These are phyloP conservation scores for Oreochromis tanganicae DNA, from an alignment of 2,113 vertebrate species.

Conservation along the genomic window DNA sequence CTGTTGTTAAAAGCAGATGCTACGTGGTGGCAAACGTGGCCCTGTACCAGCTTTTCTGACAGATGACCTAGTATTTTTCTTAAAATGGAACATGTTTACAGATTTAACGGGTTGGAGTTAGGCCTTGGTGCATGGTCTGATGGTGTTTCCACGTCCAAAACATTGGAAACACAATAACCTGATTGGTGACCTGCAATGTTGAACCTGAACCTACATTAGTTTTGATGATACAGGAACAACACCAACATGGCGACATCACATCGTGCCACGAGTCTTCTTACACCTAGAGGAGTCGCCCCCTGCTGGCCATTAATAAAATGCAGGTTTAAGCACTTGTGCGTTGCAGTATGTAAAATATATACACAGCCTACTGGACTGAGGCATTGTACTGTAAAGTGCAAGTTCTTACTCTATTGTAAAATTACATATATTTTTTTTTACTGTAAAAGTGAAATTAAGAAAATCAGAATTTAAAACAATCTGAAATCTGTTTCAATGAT, in stretches of 20 bases:
- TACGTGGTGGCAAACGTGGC: fast-evolving
- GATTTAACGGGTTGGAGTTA: fast-evolving
- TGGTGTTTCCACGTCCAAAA: neutral
- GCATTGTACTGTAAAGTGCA: neutral
- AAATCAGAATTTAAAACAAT: neutral
- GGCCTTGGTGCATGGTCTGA: fast-evolving
- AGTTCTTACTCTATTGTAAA: neutral
- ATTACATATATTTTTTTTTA: neutral
- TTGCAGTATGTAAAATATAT: neutral
- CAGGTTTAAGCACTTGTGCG: neutral
- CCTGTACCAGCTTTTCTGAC: neutral
- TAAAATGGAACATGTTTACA: neutral
- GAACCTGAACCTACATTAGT: neutral
- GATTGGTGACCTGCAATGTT: neutral
- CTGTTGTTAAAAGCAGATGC: neutral
- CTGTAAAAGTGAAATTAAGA: neutral
- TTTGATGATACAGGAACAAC: neutral
- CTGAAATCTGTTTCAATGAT: neutral
- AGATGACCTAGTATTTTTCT: neutral
- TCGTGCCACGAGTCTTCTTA: neutral
- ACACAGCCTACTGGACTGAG: neutral
- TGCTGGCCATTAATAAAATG: neutral
- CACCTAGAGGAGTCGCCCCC: neutral
- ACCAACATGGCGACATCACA: neutral
- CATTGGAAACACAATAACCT: neutral